Conservation (phyloP, 2,888 invertebrate genomes). For the Diplolepis rosae region DNA sequence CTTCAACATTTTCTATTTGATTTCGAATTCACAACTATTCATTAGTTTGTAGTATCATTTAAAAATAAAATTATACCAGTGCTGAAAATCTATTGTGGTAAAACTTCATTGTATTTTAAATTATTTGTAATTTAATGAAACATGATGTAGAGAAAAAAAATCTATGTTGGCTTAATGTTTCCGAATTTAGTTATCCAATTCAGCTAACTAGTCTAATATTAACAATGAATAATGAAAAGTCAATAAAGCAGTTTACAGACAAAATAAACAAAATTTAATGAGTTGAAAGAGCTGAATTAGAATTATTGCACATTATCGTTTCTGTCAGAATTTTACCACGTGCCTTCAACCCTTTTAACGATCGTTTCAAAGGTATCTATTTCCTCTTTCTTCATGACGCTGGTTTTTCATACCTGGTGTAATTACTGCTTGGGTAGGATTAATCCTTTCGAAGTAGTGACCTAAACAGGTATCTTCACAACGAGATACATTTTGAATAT, state of each 20-base stretch:
- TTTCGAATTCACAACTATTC: slow-evolving; percentile 27
- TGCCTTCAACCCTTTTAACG: slow-evolving; percentile 53
- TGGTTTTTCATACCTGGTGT: slow-evolving; percentile 42
- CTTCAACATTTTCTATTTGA: slow-evolving; percentile 4
- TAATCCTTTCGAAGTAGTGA: slow-evolving; percentile 45
- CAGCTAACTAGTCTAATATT: too few relatives aligned
- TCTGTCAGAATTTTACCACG: slow-evolving; percentile 44
- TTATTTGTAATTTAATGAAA: too few relatives aligned
- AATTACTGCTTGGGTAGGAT: slow-evolving; percentile 52
- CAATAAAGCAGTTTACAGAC: background rate
- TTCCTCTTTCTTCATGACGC: slow-evolving; percentile 52
- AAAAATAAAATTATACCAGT: too few relatives aligned
- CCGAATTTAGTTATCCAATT: too few relatives aligned
- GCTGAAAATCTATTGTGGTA: too few relatives aligned
- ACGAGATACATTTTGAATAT: slow-evolving; percentile 1
- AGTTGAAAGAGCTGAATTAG: slow-evolving; percentile 4
- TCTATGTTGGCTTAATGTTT: too few relatives aligned
- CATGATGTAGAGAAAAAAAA: too few relatives aligned
- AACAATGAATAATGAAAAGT: background rate
- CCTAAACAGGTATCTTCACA: background rate
- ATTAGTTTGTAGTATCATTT: too few relatives aligned
- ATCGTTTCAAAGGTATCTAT: slow-evolving; percentile 41
- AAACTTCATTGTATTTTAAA: too few relatives aligned
- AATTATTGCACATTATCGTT: slow-evolving; percentile 55
- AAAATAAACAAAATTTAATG: background rate